Percentiles rank a stretch among this genome's conserved stretches.
These are phyloP conservation scores for Altica lythri DNA, from an alignment of 2,888 invertebrate species.

Conservation along the genomic window DNA sequence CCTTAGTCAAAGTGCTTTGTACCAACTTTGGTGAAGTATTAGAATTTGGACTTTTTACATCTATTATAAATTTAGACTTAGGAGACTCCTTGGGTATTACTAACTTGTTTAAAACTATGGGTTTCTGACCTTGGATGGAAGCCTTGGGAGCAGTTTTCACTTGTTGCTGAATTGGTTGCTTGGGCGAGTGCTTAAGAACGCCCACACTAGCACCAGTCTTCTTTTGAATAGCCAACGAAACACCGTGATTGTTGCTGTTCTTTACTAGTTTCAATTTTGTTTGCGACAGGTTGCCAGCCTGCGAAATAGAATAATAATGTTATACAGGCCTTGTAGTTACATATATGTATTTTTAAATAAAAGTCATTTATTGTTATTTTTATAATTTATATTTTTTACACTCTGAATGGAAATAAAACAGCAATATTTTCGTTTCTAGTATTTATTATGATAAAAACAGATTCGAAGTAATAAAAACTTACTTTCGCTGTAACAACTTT, in stretches of 20 bases:
- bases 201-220: constrained; percentile 52
- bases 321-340: too few relatives aligned
- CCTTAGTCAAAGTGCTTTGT: constrained; percentile 45
- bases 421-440: not conserved
- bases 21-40: constrained; percentile 42
- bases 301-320: constrained; percentile 21
- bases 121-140: constrained; percentile 12
- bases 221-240: constrained; percentile 52
- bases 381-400: not conserved
- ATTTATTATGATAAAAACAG: constrained; percentile 6
- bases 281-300: constrained; percentile 46
- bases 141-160: constrained; percentile 21
- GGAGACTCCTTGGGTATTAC: constrained; percentile 10
- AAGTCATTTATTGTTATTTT: not conserved
- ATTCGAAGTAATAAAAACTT: constrained; percentile 10
- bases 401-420: too few relatives aligned
- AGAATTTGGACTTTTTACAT: constrained; percentile 26
- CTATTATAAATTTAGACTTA: constrained; percentile 18
- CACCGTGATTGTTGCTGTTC: constrained; percentile 50
- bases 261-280: constrained; percentile 54
- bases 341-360: too few relatives aligned
- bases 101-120: constrained; percentile 7
- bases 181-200: constrained; percentile 50
- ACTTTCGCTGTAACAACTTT: constrained; percentile 50
- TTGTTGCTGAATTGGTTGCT: constrained; percentile 31